A percentile compares a stretch with the other conserved stretches of the same genome.
Conservation (phyloP, 2,113 vertebrate species). For the Eptesicus fuscus region DNA sequence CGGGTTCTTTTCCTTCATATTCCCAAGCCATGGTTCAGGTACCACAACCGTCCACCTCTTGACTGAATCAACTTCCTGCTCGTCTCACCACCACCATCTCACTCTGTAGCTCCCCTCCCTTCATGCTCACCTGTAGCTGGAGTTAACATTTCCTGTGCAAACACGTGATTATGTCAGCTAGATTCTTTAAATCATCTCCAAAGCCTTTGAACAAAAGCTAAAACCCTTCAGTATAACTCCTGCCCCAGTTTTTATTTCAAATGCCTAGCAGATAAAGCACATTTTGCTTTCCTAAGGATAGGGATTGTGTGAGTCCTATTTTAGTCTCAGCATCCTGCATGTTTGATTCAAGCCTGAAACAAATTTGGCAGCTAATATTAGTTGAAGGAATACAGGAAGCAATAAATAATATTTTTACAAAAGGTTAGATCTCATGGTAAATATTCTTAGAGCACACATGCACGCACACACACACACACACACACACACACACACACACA, state of each 20-base stretch:
- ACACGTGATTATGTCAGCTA: neutral
- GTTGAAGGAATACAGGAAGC: neutral
- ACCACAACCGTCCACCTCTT: no score
- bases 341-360: neutral
- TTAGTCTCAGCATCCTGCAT: neutral
- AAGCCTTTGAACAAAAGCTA: neutral
- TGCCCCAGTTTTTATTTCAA: neutral
- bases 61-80: neutral
- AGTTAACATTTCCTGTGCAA: neutral
- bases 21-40: neutral
- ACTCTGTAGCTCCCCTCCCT: neutral
- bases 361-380: neutral
- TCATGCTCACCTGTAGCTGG: neutral
- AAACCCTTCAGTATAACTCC: neutral
- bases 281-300: neutral
- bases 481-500: neutral
- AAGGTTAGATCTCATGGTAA: neutral
- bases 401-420: neutral
- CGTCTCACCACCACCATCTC: neutral
- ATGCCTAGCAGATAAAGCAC: neutral
- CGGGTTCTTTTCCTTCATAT: neutral
- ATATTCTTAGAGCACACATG: neutral
- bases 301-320: neutral
- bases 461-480: neutral
- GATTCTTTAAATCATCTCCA: neutral